Percentiles rank a stretch among this genome's conserved stretches.
Evolutionary conservation across 2,797 vertebrate species (phyloP).

Genomic region (Neopelma chrysocephalum): DNA sequence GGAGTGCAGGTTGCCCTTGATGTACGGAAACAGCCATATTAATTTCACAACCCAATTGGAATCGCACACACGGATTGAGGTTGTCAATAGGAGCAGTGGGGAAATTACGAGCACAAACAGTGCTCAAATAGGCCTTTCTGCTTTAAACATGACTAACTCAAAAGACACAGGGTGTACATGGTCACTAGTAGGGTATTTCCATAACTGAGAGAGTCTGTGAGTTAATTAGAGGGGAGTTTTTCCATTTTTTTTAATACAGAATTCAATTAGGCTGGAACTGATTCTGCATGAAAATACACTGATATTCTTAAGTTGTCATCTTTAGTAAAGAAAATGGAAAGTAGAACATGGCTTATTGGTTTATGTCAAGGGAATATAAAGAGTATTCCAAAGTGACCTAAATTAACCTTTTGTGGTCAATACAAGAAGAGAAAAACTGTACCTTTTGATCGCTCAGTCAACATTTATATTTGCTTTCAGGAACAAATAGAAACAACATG

Average conservation of each 20-base stretch:
- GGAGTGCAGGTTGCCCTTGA: slow-evolving; percentile 45
- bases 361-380: background rate
- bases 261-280: background rate
- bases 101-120: slow-evolving; percentile 11
- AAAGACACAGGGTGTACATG: background rate
- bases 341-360: background rate
- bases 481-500: background rate
- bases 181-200: background rate
- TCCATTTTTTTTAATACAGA: background rate
- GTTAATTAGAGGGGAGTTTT: background rate
- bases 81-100: slow-evolving; percentile 24
- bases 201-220: background rate
- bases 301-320: background rate
- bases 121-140: background rate
- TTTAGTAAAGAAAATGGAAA: background rate
- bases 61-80: background rate
- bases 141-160: background rate
- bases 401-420: background rate
- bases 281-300: background rate
- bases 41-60: slow-evolving; percentile 58
- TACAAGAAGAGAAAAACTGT: background rate
- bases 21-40: slow-evolving; percentile 35
- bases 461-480: background rate
- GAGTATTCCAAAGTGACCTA: background rate
- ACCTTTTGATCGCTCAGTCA: background rate